Percentiles rank a stretch among this genome's conserved stretches.
phyloP scores from a whole-genome alignment of 2,888 invertebrate species.

The Atherix ibis region DNA sequence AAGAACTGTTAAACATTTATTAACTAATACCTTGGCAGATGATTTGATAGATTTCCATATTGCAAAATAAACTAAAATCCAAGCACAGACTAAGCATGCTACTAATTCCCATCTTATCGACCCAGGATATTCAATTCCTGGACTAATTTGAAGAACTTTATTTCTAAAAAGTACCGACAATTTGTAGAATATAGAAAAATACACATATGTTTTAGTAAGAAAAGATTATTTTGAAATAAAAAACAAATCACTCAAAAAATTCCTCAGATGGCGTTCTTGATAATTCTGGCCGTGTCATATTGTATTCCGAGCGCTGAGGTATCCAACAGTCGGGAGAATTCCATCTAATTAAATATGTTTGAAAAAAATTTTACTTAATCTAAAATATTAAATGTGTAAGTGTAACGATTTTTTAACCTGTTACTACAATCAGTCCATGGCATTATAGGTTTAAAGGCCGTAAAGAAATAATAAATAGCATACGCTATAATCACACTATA shows the following conservation, averaged over 20 bases:
- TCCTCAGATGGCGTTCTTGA: constrained; percentile 80
- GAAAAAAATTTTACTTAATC: background rate
- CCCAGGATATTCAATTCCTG: constrained; percentile 69
- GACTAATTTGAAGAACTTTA: constrained; percentile 70
- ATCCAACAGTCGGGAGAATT: constrained; percentile 75
- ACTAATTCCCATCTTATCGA: constrained; percentile 76
- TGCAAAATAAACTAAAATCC: constrained; percentile 90
- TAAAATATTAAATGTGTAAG: background rate
- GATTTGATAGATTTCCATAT: constrained; percentile 93
- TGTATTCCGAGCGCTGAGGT: constrained; percentile 38
- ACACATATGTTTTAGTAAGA: constrained; percentile 6
- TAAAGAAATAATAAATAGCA: constrained; percentile 84
- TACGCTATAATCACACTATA: constrained; percentile 93
- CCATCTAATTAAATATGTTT: constrained; percentile 30
- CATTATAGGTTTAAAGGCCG: constrained; percentile 70
- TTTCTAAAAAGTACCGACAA: constrained; percentile 53
- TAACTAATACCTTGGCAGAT: constrained; percentile 50
- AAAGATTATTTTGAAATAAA: background rate
- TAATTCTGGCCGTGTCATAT: constrained; percentile 49
- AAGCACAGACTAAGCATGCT: constrained; percentile 76
- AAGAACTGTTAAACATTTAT: constrained; percentile 2
- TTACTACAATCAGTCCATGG: constrained; percentile 84
- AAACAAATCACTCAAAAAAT: constrained; percentile 63
- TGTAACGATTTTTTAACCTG: constrained; percentile 30
- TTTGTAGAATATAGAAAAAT: too few species aligned